Evolutionary conservation across 1,140 invertebrate species (phyloP), one percentile per base, ranked within the genome.

Genomic region (Drosophila saltans): DNA sequence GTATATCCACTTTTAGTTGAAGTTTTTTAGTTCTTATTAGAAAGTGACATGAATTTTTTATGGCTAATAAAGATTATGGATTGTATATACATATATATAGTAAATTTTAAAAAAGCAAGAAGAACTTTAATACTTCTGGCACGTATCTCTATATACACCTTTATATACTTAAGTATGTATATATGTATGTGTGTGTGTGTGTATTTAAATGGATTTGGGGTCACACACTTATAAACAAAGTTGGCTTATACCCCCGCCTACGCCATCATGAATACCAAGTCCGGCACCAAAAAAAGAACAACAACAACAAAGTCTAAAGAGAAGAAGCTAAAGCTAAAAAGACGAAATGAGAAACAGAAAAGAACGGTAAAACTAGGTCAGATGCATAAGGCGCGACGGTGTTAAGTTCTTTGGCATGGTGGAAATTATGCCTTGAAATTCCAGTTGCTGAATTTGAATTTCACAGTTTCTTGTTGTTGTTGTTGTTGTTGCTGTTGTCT

Each of bases 311-410:
- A 48, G 8, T 21, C 16, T 16, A 48, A 24, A 8, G 45, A 48
- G 21, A n/a, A 43, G 45, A 48, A 43, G 41, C 10, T 11, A 11
- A 43, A 16, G n/a, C 41, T 5, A 16, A 45, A 4, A 7, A 52
- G 7, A 30, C 8, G 9, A 52, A 26, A 52, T 8, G 21, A 52
- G 45, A 52, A 82, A 86, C 81, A 75, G 68, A 48, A 52, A 60
- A 39, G 24, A 33, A 26, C 41, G 7, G 11, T 24, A 81, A 69
- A 88, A 83, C 74, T 88, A 55, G 83, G 83, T 88, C 83, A 88
- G 80, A 80, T 88, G 84, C 83, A 88, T 88, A 89, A 89, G 84
- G 84, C 69, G 83, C 84, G 83, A 89, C 83, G 77, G 63, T 64
- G 52, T 72, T 62, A 74, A 68, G 45, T 45, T 59, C 43, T 83